These are phyloP conservation scores for Drosophila paramelanica DNA, from an alignment of 2,888 invertebrate genomes.

Conservation along the genomic window DNA sequence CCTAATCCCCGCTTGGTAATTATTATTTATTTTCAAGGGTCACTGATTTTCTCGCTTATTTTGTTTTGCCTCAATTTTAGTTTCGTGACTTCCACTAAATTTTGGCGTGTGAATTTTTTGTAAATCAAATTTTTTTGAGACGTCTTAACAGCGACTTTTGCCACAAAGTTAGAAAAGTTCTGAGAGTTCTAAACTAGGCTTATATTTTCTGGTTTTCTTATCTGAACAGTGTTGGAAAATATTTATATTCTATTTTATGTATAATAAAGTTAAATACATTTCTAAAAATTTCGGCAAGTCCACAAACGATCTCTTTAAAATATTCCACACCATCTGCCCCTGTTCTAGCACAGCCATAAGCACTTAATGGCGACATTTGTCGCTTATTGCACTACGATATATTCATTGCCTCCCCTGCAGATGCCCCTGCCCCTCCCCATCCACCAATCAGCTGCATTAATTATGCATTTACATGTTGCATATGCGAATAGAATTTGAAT, in stretches of 20 bases:
- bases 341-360: slow-evolving; percentile 18
- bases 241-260: no score
- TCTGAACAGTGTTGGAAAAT: no score
- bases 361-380: slow-evolving; percentile 57
- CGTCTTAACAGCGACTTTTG: slow-evolving; percentile 1
- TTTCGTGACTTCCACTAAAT: slow-evolving; percentile 45
- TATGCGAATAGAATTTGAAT: slow-evolving; percentile 56
- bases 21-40: slow-evolving; percentile 70
- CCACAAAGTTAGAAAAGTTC: background rate
- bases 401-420: slow-evolving; percentile 33
- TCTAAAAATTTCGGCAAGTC: background rate
- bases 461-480: slow-evolving; percentile 64
- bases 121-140: slow-evolving; percentile 12
- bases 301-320: slow-evolving; percentile 29
- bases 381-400: slow-evolving; percentile 44
- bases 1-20: slow-evolving; percentile 36
- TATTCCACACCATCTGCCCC: slow-evolving; percentile 13
- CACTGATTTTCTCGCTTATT: slow-evolving; percentile 58
- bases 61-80: slow-evolving; percentile 20
- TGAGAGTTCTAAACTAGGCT: background rate
- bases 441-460: slow-evolving; percentile 35
- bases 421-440: background rate
- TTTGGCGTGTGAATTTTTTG: slow-evolving; percentile 56
- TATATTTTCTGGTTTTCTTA: no score
- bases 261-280: background rate